phyloP scores from a whole-genome alignment of 2,888 invertebrate species.

The Tupiocoris notatus region DNA sequence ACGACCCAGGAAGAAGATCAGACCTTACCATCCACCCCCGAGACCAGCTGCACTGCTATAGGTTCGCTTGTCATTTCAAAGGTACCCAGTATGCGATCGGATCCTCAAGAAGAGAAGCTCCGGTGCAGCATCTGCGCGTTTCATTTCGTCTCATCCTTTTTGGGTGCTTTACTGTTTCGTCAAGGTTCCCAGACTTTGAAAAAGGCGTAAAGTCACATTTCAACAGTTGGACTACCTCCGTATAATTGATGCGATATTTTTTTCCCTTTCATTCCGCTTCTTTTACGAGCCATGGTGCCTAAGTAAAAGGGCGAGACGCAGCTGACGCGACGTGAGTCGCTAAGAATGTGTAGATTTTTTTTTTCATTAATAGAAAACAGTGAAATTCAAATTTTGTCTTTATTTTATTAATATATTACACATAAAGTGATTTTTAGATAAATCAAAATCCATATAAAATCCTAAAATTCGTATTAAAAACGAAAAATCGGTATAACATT shows the following conservation, averaged over 20 bases:
- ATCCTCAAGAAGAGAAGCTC: too few relatives aligned
- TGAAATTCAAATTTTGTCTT: too few relatives aligned
- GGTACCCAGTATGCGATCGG: background rate
- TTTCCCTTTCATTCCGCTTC: background rate
- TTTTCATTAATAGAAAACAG: too few relatives aligned
- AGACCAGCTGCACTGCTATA: background rate
- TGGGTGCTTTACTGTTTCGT: conserved; percentile 34
- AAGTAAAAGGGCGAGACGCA: background rate
- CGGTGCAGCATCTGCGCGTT: conserved; percentile 1
- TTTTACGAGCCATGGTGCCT: background rate
- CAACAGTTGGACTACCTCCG: conserved; percentile 19
- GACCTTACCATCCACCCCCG: conserved; percentile 19
- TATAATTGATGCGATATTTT: conserved; percentile 29
- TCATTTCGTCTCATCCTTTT: background rate
- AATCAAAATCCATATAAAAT: too few relatives aligned
- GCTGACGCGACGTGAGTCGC: background rate
- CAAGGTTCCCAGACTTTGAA: conserved; percentile 30
- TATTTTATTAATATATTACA: too few relatives aligned
- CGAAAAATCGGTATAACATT: too few relatives aligned
- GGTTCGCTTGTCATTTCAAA: background rate
- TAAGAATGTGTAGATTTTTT: background rate
- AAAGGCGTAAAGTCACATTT: conserved; percentile 39
- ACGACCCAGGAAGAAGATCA: conserved; percentile 14
- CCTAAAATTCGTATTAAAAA: too few relatives aligned
- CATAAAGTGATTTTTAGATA: too few relatives aligned